A percentile compares a stretch with the other conserved stretches of the same genome.
These are phyloP conservation scores for Anabacerthia variegaticeps DNA, from an alignment of 2,797 vertebrate species.

Conservation along the genomic window DNA sequence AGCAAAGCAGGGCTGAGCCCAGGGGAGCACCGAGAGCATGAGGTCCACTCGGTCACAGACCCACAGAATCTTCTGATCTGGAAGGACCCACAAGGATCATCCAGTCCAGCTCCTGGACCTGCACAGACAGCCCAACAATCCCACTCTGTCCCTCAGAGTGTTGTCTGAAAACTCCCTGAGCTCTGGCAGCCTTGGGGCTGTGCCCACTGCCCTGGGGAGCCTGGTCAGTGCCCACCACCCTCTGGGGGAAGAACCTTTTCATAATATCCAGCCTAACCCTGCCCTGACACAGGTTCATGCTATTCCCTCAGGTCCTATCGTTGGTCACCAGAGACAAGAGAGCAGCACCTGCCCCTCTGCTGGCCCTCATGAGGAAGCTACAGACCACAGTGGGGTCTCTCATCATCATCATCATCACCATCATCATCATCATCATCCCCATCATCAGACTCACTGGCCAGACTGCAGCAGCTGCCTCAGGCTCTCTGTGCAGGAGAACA, in stretches of 20 bases:
- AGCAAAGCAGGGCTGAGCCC: background rate
- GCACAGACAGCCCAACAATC: background rate
- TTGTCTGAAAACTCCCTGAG: accelerated
- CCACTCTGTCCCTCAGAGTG: accelerated
- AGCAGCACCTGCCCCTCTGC: background rate
- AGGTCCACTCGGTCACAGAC: background rate
- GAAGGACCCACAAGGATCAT: background rate
- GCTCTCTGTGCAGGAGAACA: background rate
- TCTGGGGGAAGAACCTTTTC: too few relatives aligned
- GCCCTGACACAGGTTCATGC: background rate
- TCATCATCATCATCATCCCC: too few relatives aligned
- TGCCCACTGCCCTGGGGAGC: background rate
- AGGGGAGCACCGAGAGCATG: background rate
- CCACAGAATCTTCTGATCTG: background rate
- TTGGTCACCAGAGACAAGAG: background rate
- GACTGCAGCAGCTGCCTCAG: accelerated
- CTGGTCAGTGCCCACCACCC: background rate
- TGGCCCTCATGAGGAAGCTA: background rate
- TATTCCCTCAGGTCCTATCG: background rate
- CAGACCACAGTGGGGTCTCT: background rate
- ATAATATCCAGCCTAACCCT: accelerated
- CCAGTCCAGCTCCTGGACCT: background rate
- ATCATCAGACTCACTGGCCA: accelerated
- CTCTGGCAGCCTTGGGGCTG: background rate
- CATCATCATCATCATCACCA: background rate